Conservation (phyloP, 2,113 vertebrate genomes). For the Aramus guarauna region DNA sequence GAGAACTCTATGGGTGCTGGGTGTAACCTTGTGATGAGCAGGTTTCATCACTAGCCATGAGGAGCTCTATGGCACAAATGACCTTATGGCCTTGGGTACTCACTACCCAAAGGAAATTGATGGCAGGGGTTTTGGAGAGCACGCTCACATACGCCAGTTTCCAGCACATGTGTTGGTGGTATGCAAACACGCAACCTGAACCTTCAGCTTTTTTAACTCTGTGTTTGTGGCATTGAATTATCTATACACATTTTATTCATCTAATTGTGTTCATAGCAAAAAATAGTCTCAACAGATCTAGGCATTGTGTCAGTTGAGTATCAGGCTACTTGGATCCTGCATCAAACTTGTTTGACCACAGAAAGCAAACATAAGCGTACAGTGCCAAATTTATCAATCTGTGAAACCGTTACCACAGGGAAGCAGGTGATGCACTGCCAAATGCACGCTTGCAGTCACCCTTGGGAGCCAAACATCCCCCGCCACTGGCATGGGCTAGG, state of each 20-base stretch:
- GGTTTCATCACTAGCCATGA: background rate
- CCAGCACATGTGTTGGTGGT: accelerated
- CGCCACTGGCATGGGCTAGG: accelerated
- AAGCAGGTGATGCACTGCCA: background rate
- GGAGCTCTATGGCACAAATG: background rate
- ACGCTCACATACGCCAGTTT: background rate
- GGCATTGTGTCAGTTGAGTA: background rate
- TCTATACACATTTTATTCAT: background rate
- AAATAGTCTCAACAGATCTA: background rate
- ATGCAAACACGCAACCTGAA: background rate
- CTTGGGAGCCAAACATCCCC: accelerated
- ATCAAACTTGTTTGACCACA: background rate
- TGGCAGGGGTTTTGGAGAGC: background rate
- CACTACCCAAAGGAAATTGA: background rate
- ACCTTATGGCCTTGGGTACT: background rate
- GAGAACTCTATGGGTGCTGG: background rate
- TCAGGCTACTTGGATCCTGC: background rate
- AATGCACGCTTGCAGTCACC: background rate
- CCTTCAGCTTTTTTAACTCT: background rate
- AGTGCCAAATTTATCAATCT: background rate
- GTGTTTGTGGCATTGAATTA: background rate
- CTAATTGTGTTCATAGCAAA: background rate
- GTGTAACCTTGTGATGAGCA: background rate
- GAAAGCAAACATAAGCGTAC: background rate
- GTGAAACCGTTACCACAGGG: background rate